Conservation (phyloP, 2,888 invertebrate genomes). For the Zonitis immaculata region DNA sequence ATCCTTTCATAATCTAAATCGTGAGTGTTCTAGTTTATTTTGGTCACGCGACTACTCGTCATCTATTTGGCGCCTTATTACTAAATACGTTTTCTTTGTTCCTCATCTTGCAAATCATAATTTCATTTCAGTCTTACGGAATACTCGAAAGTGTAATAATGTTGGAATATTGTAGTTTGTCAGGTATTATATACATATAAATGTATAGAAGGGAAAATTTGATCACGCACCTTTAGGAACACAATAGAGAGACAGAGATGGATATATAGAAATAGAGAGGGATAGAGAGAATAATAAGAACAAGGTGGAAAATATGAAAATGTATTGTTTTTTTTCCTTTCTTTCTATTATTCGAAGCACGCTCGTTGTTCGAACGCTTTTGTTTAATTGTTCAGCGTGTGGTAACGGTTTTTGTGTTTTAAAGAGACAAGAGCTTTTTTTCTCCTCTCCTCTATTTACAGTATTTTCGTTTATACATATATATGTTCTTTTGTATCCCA, state of each 20-base stretch:
- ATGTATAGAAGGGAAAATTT: background rate
- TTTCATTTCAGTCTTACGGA: background rate
- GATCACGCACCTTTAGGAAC: conserved; percentile 1
- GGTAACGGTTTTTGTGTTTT: background rate
- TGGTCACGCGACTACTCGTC: too few relatives aligned
- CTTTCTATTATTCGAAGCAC: conserved; percentile 8
- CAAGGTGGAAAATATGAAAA: conserved; percentile 7
- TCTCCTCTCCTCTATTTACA: background rate
- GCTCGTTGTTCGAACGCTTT: conserved; percentile 5
- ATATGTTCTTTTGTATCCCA: conserved; percentile 5
- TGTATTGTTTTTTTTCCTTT: conserved; percentile 2
- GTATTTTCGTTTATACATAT: background rate
- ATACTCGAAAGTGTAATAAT: background rate
- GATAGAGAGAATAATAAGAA: background rate
- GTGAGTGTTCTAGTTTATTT: too few relatives aligned
- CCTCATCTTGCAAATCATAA: too few relatives aligned
- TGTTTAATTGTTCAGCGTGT: conserved; percentile 10
- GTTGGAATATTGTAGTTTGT: background rate
- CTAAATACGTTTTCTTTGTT: too few relatives aligned
- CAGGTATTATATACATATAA: too few relatives aligned
- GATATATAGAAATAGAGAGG: too few relatives aligned
- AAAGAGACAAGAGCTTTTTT: conserved; percentile 4
- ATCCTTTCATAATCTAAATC: too few relatives aligned
- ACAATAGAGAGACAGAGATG: background rate
- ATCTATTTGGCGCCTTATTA: conserved; percentile 26